Conservation (phyloP, 92 coral and sea anemone species). For the Palythoa caribaeorum region DNA sequence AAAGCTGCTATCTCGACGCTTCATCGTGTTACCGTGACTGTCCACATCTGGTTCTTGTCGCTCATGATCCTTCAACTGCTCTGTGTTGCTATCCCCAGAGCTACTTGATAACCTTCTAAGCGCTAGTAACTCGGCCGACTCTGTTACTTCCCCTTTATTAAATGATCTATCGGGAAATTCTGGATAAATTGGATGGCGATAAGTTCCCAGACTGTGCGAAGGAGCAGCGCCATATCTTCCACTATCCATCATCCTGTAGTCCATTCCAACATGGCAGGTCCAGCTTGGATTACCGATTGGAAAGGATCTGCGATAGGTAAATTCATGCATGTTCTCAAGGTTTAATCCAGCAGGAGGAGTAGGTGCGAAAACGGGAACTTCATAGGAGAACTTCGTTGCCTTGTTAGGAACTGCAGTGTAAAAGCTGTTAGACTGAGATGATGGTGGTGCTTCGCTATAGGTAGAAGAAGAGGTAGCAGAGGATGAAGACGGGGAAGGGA, state of each 20-base stretch:
- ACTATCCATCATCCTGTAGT: slow-evolving; percentile 38
- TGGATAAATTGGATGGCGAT: neutral
- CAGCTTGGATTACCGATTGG: slow-evolving; percentile 28
- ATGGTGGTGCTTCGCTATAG: slow-evolving; percentile 2
- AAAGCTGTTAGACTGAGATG: neutral
- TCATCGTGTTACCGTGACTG: neutral
- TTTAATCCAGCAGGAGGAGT: slow-evolving; percentile 5
- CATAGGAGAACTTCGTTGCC: slow-evolving; percentile 18
- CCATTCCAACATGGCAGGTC: slow-evolving; percentile 41
- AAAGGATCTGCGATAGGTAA: slow-evolving; percentile 19
- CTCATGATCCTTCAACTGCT: neutral
- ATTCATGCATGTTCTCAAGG: neutral
- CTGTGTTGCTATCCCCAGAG: slow-evolving; percentile 20
- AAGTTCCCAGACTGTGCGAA: neutral
- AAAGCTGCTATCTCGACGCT: slow-evolving; percentile 43
- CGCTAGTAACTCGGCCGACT: neutral
- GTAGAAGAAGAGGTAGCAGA: slow-evolving; percentile 3
- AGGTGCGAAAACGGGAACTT: slow-evolving; percentile 18
- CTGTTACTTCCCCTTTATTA: neutral
- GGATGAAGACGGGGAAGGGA: slow-evolving; percentile 29
- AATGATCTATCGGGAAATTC: neutral
- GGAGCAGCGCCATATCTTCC: slow-evolving; percentile 18
- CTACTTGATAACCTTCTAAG: slow-evolving; percentile 15
- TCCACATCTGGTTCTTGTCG: neutral
- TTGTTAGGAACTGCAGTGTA: slow-evolving; percentile 15